A percentile compares a stretch with the other conserved stretches of the same genome.
Evolutionary conservation across 1,140 invertebrate species (phyloP).

Genomic region (Cheumatopsyche charites): DNA sequence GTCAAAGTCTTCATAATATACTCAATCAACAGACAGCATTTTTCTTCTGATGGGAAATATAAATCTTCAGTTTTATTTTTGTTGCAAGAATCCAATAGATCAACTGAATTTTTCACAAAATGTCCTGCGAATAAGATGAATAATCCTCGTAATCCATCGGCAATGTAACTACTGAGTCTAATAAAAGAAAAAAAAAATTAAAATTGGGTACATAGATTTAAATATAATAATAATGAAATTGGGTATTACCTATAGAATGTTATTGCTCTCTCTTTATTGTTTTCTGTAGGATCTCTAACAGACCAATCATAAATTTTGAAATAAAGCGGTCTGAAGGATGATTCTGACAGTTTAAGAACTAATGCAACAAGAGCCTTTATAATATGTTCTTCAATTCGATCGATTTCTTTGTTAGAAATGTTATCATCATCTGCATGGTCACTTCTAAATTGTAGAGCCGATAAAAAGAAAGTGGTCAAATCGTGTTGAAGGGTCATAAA

Average conservation of each 20-base stretch:
- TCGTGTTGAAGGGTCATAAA: conserved; percentile 68
- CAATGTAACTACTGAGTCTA: conserved; percentile 76
- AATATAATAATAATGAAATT: conserved; percentile 36
- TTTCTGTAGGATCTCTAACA: conserved; percentile 63
- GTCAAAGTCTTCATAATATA: conserved; percentile 76
- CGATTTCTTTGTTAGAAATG: conserved; percentile 53
- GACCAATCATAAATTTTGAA: conserved; percentile 88
- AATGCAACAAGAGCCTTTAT: conserved; percentile 77
- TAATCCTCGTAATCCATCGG: conserved; percentile 82
- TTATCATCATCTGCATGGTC: conserved; percentile 52
- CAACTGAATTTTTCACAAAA: conserved; percentile 79
- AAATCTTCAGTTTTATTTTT: conserved; percentile 59
- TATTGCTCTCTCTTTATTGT: conserved; percentile 69
- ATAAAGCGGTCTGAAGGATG: conserved; percentile 85
- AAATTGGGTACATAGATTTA: conserved; percentile 10
- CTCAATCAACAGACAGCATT: conserved; percentile 67
- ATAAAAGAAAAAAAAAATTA: conserved; percentile 56
- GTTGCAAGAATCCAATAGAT: conserved; percentile 69
- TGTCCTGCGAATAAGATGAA: conserved; percentile 89
- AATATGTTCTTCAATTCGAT: conserved; percentile 70
- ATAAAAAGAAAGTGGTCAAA: conserved; percentile 76
- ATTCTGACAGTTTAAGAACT: conserved; percentile 87
- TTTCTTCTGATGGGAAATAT: conserved; percentile 62
- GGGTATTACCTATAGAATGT: conserved; percentile 75
- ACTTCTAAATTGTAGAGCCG: conserved; percentile 74